Base-by-base conservation (phyloP, 2,888 invertebrate genomes). In the Myopa testacea region DNA sequence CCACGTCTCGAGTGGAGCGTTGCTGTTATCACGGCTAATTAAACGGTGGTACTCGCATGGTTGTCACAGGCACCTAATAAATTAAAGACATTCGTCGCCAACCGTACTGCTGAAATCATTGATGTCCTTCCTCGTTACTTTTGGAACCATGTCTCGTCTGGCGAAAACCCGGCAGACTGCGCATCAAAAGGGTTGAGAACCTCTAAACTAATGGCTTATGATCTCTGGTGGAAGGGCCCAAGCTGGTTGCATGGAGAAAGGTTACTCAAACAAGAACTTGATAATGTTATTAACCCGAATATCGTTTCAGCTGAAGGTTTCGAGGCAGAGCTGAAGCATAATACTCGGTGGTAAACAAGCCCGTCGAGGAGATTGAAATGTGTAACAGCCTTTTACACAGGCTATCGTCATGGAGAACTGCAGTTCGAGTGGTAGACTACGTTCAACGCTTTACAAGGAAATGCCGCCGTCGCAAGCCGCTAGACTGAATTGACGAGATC, bases 141-240 rank as follows among this genome's bases (percentile, higher is more conserved):
- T 4, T 76, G 75, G 75, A 58, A 26, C 68, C 40, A 76, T n/a
- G 69, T 76, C 8, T 12, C 67, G 1, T 38, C 67, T 40, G 40
- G 14, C 10, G 52, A 65, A 55, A 75, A 75, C 52, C 75, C 68
- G 7, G 67, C 67, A 37, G 55, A 67, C n/a, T 75, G 75, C 40
- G 75, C 75, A 26, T 75, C 55, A 37, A 37, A 58, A 38, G 75
- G 75, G 3, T 6, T 75, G 14, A n/a, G 34, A 12, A 37, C 75
- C 8, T 65, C 26, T 26, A 68, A 75, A 7, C 38, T 75, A 14
- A 3, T 8, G 8, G n/a, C 65, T 16, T n/a, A 52, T 50, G 16
- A n/a, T n/a, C 7, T 75, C 6, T 75, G 68, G 75, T 75, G 67
- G 55, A 10, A 40, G 6, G 63, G 74, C 7, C 74, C 74, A n/a